Conservation (phyloP, 2,113 vertebrate species). For the Dinomys branickii region DNA sequence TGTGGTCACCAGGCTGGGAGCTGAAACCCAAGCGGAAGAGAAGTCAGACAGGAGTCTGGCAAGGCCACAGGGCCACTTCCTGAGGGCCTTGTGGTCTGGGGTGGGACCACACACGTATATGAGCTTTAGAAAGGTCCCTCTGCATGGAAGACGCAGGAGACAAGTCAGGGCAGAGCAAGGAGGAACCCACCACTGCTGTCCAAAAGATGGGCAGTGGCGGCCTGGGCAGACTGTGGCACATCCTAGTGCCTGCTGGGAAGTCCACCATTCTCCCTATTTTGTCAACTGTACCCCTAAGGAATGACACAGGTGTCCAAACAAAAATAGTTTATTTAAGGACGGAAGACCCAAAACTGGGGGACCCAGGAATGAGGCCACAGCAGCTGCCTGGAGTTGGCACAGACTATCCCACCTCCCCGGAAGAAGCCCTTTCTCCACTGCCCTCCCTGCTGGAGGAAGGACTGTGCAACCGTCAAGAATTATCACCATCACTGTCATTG, state of each 20-base stretch:
- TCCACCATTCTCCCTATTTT: background rate
- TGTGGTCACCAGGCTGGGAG: background rate
- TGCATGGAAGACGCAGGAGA: background rate
- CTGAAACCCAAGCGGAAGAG: background rate
- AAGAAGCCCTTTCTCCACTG: background rate
- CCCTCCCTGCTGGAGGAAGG: constrained; percentile 1
- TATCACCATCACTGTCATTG: background rate
- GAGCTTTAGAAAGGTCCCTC: background rate
- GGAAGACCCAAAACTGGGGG: constrained; percentile 54
- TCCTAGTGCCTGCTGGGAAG: background rate
- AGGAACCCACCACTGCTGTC: background rate
- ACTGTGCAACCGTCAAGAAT: background rate
- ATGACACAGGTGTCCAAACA: constrained; percentile 62
- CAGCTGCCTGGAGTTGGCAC: constrained; percentile 70
- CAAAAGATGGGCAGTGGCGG: background rate
- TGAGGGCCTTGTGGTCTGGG: background rate
- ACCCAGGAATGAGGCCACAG: background rate
- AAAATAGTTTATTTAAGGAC: constrained; percentile 81
- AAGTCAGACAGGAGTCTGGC: background rate
- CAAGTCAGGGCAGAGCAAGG: background rate
- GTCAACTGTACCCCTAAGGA: background rate
- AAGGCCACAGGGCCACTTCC: background rate
- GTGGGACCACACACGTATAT: background rate
- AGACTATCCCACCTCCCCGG: background rate
- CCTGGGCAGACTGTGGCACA: background rate